These are phyloP conservation scores for Phyllostomus discolor DNA, from an alignment of 2,113 vertebrate genomes.

Conservation along the genomic window DNA sequence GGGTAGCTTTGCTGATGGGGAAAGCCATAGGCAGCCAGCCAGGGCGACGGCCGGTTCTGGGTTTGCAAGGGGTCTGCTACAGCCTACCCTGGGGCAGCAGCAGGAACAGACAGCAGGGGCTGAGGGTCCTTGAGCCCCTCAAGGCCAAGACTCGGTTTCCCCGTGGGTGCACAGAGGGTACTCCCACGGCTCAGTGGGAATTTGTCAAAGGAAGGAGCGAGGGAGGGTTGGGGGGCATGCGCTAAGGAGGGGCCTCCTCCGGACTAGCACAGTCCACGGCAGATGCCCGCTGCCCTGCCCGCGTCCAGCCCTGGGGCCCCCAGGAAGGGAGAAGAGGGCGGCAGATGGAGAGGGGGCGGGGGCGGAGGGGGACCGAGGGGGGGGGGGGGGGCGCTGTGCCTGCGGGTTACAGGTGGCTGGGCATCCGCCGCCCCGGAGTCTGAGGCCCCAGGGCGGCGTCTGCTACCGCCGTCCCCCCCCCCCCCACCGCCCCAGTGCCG, in stretches of 20 bases:
- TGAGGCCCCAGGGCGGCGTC: no score
- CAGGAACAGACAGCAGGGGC: neutral
- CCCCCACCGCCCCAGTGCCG: fast-evolving
- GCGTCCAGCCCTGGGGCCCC: no score
- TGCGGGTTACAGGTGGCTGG: no score
- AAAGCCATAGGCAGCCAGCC: neutral
- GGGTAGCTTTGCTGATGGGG: neutral
- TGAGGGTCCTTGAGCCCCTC: neutral
- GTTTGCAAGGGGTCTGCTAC: neutral
- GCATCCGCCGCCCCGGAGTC: no score
- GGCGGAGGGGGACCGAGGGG: fast-evolving
- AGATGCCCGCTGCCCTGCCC: neutral
- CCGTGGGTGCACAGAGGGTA: neutral
- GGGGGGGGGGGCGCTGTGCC: no score
- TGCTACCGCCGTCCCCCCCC: no score
- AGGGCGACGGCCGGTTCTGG: neutral
- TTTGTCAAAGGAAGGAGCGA: neutral
- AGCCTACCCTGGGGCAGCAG: neutral
- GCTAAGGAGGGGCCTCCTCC: neutral
- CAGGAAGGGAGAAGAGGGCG: no score
- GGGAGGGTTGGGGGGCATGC: no score
- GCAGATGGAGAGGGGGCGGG: no score
- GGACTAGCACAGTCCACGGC: neutral
- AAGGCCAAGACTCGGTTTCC: neutral
- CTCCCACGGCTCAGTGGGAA: neutral